A percentile compares a stretch with the other conserved stretches of the same genome.
These are phyloP conservation scores for Astatoreochromis straeleni DNA, from an alignment of 2,113 vertebrate genomes.

Conservation along the genomic window DNA sequence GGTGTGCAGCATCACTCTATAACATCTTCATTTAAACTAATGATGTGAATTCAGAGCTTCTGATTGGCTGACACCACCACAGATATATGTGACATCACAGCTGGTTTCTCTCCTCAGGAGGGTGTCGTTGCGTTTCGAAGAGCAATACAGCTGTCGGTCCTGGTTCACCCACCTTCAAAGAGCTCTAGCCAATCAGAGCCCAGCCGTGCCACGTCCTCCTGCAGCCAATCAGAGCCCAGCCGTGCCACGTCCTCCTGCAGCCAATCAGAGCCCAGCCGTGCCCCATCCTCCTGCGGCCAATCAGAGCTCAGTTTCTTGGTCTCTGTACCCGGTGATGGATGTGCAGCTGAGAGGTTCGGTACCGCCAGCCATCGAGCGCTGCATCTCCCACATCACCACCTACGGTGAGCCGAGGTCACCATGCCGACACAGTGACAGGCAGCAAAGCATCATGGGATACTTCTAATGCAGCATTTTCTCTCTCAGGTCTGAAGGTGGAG, in stretches of 20 bases:
- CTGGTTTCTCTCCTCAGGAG: conserved; percentile 27
- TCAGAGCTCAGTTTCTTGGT: background rate
- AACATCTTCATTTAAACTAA: background rate
- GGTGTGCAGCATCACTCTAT: background rate
- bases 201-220: background rate
- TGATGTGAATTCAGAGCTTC: background rate
- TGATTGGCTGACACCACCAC: background rate
- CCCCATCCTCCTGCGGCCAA: background rate
- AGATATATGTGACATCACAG: background rate
- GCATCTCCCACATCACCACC: conserved; percentile 68
- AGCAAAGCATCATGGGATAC: background rate
- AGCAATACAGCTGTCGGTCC: conserved; percentile 47
- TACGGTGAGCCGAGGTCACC: conserved; percentile 27
- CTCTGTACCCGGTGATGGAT: conserved; percentile 9
- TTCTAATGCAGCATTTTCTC: background rate
- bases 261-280: background rate
- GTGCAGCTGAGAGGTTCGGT: conserved; percentile 10
- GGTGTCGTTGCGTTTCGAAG: conserved; percentile 58
- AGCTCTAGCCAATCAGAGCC: background rate
- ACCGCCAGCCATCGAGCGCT: conserved; percentile 45
- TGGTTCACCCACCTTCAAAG: conserved; percentile 57
- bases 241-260: background rate
- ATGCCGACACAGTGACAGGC: background rate
- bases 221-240: background rate
- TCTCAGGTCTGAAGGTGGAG: conserved; percentile 70